Evolutionary conservation across 2,888 invertebrate species (phyloP).

Genomic region (Cheiracanthium punctorium): DNA sequence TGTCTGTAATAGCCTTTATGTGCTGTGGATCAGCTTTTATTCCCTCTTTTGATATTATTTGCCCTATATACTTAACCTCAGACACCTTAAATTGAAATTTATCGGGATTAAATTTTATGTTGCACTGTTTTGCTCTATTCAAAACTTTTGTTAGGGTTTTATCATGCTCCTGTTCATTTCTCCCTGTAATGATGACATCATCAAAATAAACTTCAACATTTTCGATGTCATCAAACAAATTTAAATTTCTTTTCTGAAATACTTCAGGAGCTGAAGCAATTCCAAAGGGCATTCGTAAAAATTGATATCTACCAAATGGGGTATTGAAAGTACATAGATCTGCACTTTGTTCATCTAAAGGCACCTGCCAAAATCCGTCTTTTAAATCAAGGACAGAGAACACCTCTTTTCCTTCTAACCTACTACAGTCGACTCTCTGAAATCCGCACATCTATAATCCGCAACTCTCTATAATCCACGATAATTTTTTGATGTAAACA

Average conservation of each 20-base stretch:
- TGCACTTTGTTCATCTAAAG: conserved; percentile 17
- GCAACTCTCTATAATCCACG: too few species aligned
- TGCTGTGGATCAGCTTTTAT: neutral
- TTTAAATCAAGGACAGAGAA: conserved; percentile 29
- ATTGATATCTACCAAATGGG: conserved; percentile 44
- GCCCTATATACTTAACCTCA: conserved; percentile 5
- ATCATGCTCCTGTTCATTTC: conserved; percentile 1
- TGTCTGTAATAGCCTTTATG: neutral
- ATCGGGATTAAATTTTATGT: conserved; percentile 1
- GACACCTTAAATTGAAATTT: conserved; percentile 3
- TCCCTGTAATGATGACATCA: conserved; percentile 2
- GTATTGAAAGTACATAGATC: conserved; percentile 26
- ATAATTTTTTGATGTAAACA: too few species aligned
- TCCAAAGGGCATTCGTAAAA: conserved; percentile 35
- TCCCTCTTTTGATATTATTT: conserved; percentile 11
- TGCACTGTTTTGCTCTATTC: neutral
- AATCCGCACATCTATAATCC: too few species aligned
- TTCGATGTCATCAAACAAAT: conserved; percentile 17
- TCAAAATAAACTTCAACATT: conserved; percentile 23
- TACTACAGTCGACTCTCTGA: neutral
- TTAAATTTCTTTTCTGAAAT: conserved; percentile 19
- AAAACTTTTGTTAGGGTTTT: neutral
- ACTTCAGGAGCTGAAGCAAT: conserved; percentile 32
- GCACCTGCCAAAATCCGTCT: conserved; percentile 34
- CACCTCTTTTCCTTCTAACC: conserved; percentile 3